Evolutionary conservation across 2,113 vertebrate species (phyloP).

Genomic region (Calonectris borealis): DNA sequence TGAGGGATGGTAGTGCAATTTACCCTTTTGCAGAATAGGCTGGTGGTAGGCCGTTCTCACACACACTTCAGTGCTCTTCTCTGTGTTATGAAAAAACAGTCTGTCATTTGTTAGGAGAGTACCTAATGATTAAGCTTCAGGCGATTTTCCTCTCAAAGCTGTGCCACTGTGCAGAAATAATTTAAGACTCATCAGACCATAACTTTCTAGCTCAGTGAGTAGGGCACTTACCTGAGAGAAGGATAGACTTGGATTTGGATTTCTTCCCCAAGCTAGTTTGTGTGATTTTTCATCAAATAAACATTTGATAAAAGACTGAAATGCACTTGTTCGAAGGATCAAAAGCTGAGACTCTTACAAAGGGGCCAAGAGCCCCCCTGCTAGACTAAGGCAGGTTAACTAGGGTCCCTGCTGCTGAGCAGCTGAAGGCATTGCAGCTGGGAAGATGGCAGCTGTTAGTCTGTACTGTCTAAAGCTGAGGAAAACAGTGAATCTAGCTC

Average conservation of each 20-base stretch:
- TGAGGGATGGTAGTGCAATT: background rate
- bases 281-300: background rate
- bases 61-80: background rate
- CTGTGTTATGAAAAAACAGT: background rate
- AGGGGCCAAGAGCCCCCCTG: background rate
- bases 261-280: background rate
- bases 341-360: background rate
- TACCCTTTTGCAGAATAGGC: background rate
- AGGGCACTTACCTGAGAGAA: background rate
- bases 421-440: background rate
- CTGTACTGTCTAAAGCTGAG: background rate
- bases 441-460: background rate
- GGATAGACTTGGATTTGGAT: background rate
- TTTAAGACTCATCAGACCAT: slow-evolving; percentile 2
- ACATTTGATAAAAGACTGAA: background rate
- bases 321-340: background rate
- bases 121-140: background rate
- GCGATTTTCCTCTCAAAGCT: background rate
- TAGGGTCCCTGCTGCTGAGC: background rate
- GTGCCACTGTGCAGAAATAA: background rate
- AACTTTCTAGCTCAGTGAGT: background rate
- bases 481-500: background rate
- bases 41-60: background rate
- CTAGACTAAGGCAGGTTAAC: background rate
- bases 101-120: background rate